These are phyloP conservation scores for Charanyca ferruginea DNA, from an alignment of 2,888 invertebrate genomes.

Conservation along the genomic window DNA sequence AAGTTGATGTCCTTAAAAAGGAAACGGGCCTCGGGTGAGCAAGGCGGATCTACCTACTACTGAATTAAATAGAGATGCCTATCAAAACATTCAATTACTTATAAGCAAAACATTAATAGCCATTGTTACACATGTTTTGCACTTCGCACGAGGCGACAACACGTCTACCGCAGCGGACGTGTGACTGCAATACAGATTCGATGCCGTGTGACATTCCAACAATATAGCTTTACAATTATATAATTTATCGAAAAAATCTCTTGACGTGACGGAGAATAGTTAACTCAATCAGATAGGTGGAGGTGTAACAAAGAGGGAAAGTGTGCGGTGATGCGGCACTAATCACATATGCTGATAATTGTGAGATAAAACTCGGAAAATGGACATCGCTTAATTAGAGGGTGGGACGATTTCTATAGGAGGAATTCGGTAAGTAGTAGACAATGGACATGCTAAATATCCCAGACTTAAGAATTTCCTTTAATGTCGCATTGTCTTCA, in stretches of 20 bases:
- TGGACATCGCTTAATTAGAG: conserved; percentile 36
- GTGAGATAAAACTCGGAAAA: conserved; percentile 51
- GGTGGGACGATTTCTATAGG: conserved; percentile 51
- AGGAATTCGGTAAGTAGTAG: conserved; percentile 42
- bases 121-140: conserved; percentile 61
- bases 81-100: conserved; percentile 55
- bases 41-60: conserved; percentile 12
- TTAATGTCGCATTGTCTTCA: conserved; percentile 23
- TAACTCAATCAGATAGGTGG: conserved; percentile 59
- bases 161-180: conserved; percentile 55
- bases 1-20: not conserved
- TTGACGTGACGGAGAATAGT: conserved; percentile 43
- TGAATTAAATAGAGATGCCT: conserved; percentile 44
- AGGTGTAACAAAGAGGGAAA: conserved; percentile 63
- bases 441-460: conserved; percentile 51
- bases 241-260: conserved; percentile 51
- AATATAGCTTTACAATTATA: conserved; percentile 53
- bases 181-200: conserved; percentile 59
- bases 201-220: conserved; percentile 44
- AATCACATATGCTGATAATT: conserved; percentile 56
- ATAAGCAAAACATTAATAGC: conserved; percentile 58
- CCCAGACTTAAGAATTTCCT: conserved; percentile 36
- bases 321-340: conserved; percentile 57
- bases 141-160: conserved; percentile 57
- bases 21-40: not conserved